Evolutionary conservation across 2,888 invertebrate species (phyloP).

Genomic region (Onthophagus sagittarius): DNA sequence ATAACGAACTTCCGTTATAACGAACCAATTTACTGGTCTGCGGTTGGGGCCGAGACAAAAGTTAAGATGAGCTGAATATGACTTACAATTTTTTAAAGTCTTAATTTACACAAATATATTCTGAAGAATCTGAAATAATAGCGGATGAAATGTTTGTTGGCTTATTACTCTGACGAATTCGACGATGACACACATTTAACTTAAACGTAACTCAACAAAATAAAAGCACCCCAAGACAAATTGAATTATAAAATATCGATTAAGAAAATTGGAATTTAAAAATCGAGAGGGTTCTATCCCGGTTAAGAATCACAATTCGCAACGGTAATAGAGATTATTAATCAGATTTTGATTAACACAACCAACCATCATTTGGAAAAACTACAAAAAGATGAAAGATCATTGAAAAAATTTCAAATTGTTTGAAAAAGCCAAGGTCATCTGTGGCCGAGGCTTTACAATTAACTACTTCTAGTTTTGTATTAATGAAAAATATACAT

Average conservation of each 20-base stretch:
- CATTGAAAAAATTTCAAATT: conserved; percentile 83
- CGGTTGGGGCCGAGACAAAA: too few relatives aligned
- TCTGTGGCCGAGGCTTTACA: too few relatives aligned
- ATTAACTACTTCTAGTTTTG: too few relatives aligned
- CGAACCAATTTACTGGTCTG: too few relatives aligned
- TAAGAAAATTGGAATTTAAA: conserved; percentile 86
- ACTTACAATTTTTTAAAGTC: too few relatives aligned
- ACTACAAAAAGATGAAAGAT: conserved; percentile 73
- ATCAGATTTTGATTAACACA: conserved; percentile 56
- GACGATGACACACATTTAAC: conserved; percentile 60
- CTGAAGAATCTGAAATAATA: conserved; percentile 65
- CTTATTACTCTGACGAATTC: conserved; percentile 68
- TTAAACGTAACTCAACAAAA: conserved; percentile 53
- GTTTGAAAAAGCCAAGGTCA: too few relatives aligned
- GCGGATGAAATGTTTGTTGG: conserved; percentile 83
- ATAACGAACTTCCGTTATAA: too few relatives aligned
- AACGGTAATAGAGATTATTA: conserved; percentile 73
- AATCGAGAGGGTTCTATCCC: conserved; percentile 89
- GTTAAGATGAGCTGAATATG: too few relatives aligned
- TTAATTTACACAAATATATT: conserved; percentile 66
- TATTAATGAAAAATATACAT: too few relatives aligned
- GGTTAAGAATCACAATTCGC: conserved; percentile 69
- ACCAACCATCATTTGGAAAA: conserved; percentile 76
- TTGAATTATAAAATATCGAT: conserved; percentile 56
- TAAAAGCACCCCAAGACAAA: conserved; percentile 23